Evolutionary conservation across 2,888 invertebrate genomes (phyloP), one percentile per base, ranked within the genome.

Genomic region (Patella depressa): DNA sequence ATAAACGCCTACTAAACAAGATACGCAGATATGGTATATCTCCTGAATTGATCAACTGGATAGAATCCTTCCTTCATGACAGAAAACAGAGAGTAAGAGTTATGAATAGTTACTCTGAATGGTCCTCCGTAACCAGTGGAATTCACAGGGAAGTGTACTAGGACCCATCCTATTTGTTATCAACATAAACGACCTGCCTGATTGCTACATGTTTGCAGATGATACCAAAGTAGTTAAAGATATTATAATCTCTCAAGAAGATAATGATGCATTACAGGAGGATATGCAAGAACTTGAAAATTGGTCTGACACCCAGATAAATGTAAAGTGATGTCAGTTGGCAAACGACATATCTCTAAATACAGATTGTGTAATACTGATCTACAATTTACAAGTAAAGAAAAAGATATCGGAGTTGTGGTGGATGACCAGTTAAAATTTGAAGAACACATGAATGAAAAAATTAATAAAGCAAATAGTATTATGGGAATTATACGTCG

Each of bases 171-270:
- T 81, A 34, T 81, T 78, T 69, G 75, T 81, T 12, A 24, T 75
- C 2, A 79, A 73, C 71, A 80, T 81, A 24, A 80, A 81, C 72
- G 80, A 80, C 71, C 29, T 81, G 11, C 79, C 80, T 1, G 14
- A 53, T 2, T 29, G 71, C 53, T 57, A 69, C 7, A 72, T 78
- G 54, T 80, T 80, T 73, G 78, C 78, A 70, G 79, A 82, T 76
- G 78, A 82, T 71, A 73, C 80, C 7, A 82, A 78, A 54, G 15
- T 78, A 5, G 74, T 29, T 54, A 24, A 53, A 45, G n/a, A 53
- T 14, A 71, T 78, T 14, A 71, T 78, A 7, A 57, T 7, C 15
- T 17, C 57, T 17, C 14, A 17, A 3, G 57, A 57, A 9, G 57
- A 57, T 57, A 17, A 59, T 65, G n/a, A 57, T 17, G 12, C 15